phyloP scores from a whole-genome alignment of 1,140 invertebrate species.

The Monochamus saltuarius region DNA sequence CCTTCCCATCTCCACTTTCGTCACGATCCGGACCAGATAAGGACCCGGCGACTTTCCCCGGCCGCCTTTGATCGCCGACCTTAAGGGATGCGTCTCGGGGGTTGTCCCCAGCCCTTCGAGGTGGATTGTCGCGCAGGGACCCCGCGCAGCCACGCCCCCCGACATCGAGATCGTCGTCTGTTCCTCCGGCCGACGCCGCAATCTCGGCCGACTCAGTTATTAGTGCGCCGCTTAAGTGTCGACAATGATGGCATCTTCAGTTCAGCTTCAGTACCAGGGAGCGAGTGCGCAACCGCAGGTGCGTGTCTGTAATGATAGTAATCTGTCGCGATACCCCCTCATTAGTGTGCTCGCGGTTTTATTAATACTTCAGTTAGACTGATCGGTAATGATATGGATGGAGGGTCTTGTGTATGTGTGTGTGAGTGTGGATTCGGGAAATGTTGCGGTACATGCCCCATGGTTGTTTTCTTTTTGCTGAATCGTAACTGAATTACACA shows the following conservation, averaged over 20 bases:
- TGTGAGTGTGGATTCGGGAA: neutral
- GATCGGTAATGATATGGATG: too few relatives aligned
- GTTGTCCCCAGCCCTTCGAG: conserved; percentile 22
- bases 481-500: neutral
- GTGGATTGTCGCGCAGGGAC: conserved; percentile 37
- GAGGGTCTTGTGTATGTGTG: too few relatives aligned
- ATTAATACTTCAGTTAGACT: conserved; percentile 1
- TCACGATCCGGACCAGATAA: neutral
- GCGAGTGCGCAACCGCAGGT: conserved; percentile 48
- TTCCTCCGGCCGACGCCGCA: conserved; percentile 33
- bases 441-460: neutral
- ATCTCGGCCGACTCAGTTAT: conserved; percentile 51
- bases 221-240: conserved; percentile 49
- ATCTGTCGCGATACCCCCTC: conserved; percentile 42
- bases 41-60: neutral
- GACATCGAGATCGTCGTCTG: conserved; percentile 43
- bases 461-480: neutral
- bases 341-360: conserved; percentile 26
- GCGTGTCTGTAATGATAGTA: conserved; percentile 41
- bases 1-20: neutral
- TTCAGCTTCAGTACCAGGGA: conserved; percentile 38
- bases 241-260: conserved; percentile 46
- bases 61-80: neutral
- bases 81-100: conserved; percentile 4
- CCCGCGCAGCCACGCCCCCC: conserved; percentile 43